Base-by-base conservation (phyloP, 2,888 invertebrate genomes). In the Chloromyia formosa region DNA sequence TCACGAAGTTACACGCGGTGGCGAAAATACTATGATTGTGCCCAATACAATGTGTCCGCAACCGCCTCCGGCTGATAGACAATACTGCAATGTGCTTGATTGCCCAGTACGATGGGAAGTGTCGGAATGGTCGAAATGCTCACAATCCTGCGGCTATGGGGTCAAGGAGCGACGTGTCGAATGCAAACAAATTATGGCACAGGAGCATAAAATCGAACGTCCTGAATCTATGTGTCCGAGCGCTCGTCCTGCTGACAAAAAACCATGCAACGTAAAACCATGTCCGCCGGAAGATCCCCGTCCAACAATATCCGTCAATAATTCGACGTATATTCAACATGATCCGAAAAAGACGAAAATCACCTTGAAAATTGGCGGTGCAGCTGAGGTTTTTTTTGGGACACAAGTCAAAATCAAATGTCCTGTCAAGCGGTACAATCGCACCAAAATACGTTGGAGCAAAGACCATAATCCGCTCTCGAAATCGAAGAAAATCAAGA, bases 331-430 rank as follows among this genome's bases (percentile, higher is more conserved):
- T 81, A 92, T 94, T 76, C 96, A 96, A 81, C 92, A 92, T 78
- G 93, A 94, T 81, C 91, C 92, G 0, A 92, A 91, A 81, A 93
- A 93, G 84, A 91, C 91, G 77, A 93, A 93, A 86, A 90, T 95
- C 14, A 92, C 93, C 0, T 87, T 97, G 0, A 95, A 94, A 84
- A 93, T 97, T 0, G 97, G 96, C 0, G 97, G 96, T 0, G 92
- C 92, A 0, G 97, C 96, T 0, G 93, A 93, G 0, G 92, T 97
- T 64, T 96, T 94, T 87, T 91, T 93, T 80, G 97, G 96, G 9
- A 95, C 96, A 0, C 93, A 94, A 81, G 91, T 97, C 75, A 96
- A 96, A 86, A 94, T 97, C 79, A 94, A 96, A 82, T 97, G 97
- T 82, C 97, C 97, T 0, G 94, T 95, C 22, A 94, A 94, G 82